Conservation (phyloP, 1,140 invertebrate species). For the Aphelenchoides fujianensis region DNA sequence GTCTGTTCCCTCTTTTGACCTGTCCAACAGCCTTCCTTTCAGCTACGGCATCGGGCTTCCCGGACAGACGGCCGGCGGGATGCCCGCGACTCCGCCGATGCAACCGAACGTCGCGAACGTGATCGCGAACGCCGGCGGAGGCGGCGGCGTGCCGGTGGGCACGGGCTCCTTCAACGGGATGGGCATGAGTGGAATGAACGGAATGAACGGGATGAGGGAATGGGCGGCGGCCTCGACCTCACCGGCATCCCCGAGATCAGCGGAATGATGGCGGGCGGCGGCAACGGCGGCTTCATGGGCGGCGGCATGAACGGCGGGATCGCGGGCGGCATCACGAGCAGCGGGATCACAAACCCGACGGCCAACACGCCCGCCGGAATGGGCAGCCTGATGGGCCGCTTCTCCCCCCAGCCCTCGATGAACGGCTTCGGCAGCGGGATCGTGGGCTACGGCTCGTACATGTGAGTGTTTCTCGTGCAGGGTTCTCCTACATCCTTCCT, state of each 20-base stretch:
- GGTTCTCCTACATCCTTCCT: too few species aligned
- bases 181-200: constrained; percentile 16
- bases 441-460: constrained; percentile 20
- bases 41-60: constrained; percentile 17
- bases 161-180: constrained; percentile 28
- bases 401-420: background rate
- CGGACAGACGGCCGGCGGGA: background rate
- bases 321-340: background rate
- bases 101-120: constrained; percentile 25
- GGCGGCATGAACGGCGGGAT: constrained; percentile 22
- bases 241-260: too few species aligned
- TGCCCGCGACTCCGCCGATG: background rate
- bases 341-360: background rate
- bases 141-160: background rate
- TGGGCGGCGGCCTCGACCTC: too few species aligned
- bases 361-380: constrained; percentile 16
- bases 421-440: constrained; percentile 23
- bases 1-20: background rate
- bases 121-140: constrained; percentile 23
- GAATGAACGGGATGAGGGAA: constrained; percentile 24
- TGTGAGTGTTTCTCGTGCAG: too few species aligned
- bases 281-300: background rate
- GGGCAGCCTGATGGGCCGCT: constrained; percentile 14
- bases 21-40: background rate
- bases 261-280: background rate